These are phyloP conservation scores for Pangasius larnaudii DNA, from an alignment of 2,797 vertebrate genomes.

Conservation along the genomic window DNA sequence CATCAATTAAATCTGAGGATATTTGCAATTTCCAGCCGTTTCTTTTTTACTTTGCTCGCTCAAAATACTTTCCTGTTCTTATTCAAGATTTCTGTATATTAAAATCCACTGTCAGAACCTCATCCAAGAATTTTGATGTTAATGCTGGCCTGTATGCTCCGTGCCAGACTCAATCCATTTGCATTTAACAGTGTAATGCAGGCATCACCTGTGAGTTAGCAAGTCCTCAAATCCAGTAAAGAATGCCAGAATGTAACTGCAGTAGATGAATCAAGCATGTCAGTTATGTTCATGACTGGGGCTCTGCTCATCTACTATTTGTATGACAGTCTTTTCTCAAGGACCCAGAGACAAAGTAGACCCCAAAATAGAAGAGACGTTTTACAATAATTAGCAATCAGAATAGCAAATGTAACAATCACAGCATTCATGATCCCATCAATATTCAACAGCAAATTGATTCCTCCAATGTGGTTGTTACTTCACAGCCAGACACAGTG, in stretches of 20 bases:
- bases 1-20: background rate
- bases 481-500: constrained; percentile 9
- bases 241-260: background rate
- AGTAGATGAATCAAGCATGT: background rate
- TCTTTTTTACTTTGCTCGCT: background rate
- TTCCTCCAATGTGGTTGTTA: background rate
- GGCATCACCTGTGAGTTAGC: background rate
- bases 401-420: constrained; percentile 2
- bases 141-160: constrained; percentile 20
- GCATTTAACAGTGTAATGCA: background rate
- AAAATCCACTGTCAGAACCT: background rate
- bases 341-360: constrained; percentile 4
- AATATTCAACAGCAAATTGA: constrained; percentile 13
- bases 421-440: constrained; percentile 12
- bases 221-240: background rate
- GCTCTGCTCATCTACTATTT: background rate
- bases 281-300: background rate
- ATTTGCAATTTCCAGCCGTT: constrained; percentile 1
- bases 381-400: constrained; percentile 2
- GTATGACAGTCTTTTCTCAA: background rate
- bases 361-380: background rate
- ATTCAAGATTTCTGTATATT: constrained; percentile 2
- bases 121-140: constrained; percentile 14
- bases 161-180: background rate
- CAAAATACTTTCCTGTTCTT: constrained; percentile 15